Conservation (phyloP, 2,797 vertebrate genomes). For the Hyperoplus lanceolatus region DNA sequence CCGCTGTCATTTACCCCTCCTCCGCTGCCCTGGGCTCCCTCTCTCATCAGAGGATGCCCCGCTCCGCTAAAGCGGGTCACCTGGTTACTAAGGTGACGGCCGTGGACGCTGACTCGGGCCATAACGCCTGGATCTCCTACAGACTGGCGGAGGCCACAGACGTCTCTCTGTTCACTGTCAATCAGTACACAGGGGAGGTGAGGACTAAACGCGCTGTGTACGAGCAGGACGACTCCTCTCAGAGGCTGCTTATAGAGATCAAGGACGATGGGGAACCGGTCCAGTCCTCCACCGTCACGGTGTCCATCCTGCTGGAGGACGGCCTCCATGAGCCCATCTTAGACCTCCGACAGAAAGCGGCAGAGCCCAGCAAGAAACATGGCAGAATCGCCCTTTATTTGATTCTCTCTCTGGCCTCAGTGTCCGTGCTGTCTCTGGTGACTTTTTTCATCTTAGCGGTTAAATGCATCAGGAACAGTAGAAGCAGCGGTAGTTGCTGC, state of each 20-base stretch:
- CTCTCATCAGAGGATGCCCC: conserved; percentile 70
- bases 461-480: conserved; percentile 65
- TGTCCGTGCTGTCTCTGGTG: conserved; percentile 70
- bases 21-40: conserved; percentile 54
- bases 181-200: conserved; percentile 82
- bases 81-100: conserved; percentile 82
- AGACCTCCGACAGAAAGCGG: conserved; percentile 53
- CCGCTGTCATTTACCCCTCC: conserved; percentile 70
- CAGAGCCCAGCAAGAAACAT: conserved; percentile 54
- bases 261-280: conserved; percentile 76
- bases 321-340: conserved; percentile 66
- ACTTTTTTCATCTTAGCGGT: conserved; percentile 70
- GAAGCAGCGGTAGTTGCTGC: conserved; percentile 63
- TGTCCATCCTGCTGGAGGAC: conserved; percentile 69
- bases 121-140: conserved; percentile 87
- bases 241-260: conserved; percentile 78
- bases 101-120: conserved; percentile 88
- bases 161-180: conserved; percentile 78
- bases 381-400: conserved; percentile 70
- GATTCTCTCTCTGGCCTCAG: conserved; percentile 70
- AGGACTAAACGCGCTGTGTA: conserved; percentile 72
- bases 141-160: conserved; percentile 77
- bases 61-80: conserved; percentile 61
- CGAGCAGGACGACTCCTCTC: conserved; percentile 74
- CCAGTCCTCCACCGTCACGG: conserved; percentile 66